Percentiles rank a stretch among this genome's conserved stretches.
Conservation (phyloP, 2,797 vertebrate species). For the Trachops cirrhosus region DNA sequence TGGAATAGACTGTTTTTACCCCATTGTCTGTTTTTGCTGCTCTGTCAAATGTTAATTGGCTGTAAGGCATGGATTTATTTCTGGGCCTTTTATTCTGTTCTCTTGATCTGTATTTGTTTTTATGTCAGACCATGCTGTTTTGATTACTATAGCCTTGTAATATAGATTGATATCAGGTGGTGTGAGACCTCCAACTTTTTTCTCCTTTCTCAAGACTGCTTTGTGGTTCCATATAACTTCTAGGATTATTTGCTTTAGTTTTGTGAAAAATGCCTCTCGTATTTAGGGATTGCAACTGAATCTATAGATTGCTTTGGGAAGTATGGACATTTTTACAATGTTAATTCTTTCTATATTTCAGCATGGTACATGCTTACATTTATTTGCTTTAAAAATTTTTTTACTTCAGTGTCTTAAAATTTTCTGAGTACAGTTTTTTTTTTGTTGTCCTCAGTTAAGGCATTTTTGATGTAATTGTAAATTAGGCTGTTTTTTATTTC, state of each 20-base stretch:
- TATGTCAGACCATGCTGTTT: neutral
- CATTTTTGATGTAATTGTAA: too few relatives aligned
- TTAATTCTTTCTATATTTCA: neutral
- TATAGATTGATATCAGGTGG: neutral
- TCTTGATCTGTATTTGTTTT: neutral
- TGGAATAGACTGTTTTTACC: too few relatives aligned
- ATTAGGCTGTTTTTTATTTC: too few relatives aligned
- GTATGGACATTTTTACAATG: neutral
- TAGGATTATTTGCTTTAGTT: too few relatives aligned
- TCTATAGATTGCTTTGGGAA: neutral
- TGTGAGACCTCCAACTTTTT: neutral
- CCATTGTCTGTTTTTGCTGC: too few relatives aligned
- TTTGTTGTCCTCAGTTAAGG: too few relatives aligned
- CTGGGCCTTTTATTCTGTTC: neutral
- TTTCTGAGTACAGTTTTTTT: too few relatives aligned
- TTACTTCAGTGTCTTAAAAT: too few relatives aligned
- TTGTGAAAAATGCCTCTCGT: too few relatives aligned
- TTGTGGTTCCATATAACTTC: neutral
- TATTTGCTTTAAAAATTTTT: neutral
- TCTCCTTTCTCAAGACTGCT: neutral
- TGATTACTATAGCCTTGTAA: too few relatives aligned
- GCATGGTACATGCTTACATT: neutral
- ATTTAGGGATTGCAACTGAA: too few relatives aligned
- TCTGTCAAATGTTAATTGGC: too few relatives aligned
- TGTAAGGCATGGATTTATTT: neutral